Conservation (phyloP, 2,888 invertebrate species). For the Drosophila macrospina region DNA sequence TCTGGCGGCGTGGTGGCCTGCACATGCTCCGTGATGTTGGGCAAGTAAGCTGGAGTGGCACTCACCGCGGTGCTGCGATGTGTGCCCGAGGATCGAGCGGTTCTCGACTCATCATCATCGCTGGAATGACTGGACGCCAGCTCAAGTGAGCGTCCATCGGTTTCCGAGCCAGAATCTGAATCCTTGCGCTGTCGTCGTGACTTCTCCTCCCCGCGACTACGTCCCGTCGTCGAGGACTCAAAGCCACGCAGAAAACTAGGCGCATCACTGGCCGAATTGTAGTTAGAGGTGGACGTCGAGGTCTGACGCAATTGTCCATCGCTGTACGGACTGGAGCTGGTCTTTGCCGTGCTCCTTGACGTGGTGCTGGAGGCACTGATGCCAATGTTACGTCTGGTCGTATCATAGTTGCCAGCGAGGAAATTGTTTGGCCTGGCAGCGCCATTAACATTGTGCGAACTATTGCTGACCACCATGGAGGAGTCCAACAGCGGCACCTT, state of each 20-base stretch:
- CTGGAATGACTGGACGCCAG: slow-evolving; percentile 98
- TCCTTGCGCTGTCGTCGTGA: slow-evolving; percentile 86
- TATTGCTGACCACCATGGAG: slow-evolving; percentile 90
- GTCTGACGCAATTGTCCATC: slow-evolving; percentile 94
- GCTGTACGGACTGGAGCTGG: slow-evolving; percentile 96
- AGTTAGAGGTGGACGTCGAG: slow-evolving; percentile 94
- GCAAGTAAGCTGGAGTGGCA: slow-evolving; percentile 87
- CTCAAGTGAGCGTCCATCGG: slow-evolving; percentile 92
- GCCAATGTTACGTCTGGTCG: slow-evolving; percentile 91
- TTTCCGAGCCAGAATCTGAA: slow-evolving; percentile 93
- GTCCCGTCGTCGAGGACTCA: slow-evolving; percentile 80
- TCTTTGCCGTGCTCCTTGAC: slow-evolving; percentile 96
- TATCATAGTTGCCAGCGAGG: slow-evolving; percentile 86
- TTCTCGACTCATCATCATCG: slow-evolving; percentile 91
- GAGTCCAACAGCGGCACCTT: slow-evolving; percentile 93
- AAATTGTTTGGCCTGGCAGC: slow-evolving; percentile 82
- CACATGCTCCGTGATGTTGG: slow-evolving; percentile 88
- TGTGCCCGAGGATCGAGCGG: slow-evolving; percentile 83
- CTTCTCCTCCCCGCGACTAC: slow-evolving; percentile 80
- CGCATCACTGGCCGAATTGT: slow-evolving; percentile 92
- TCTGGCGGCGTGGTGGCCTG: slow-evolving; percentile 88
- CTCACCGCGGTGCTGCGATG: slow-evolving; percentile 86
- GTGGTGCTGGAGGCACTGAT: slow-evolving; percentile 98
- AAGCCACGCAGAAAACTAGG: slow-evolving; percentile 89
- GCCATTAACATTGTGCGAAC: slow-evolving; percentile 91